Evolutionary conservation across 2,888 invertebrate species (phyloP), one percentile per base, ranked within the genome.

Genomic region (Orchesella flavescens): DNA sequence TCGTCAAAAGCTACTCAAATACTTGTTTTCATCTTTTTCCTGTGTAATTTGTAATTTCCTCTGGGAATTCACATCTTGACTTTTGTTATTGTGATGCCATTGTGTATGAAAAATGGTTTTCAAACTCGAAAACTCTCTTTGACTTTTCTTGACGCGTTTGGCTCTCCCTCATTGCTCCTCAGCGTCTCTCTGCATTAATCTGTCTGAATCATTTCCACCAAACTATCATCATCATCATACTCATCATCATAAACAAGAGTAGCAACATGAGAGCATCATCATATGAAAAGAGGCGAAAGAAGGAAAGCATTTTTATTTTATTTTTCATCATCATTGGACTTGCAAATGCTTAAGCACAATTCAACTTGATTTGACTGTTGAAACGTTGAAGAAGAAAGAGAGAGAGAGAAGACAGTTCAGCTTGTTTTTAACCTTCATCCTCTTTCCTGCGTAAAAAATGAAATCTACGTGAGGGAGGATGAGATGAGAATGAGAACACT

Each of bases 11-110:
- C 46, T 53, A 75, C 53, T 65, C 66, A 66, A 66, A 63, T 77
- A 77, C 78, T 78, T 59, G 71, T 46, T 71, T 34, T 78, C 78
- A 78, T 78, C 71, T 78, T 78, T 76, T 78, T 71, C 66, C 72
- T 79, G 65, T 72, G 79, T 79, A 79, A 79, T 79, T 79, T 79
- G 79, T 72, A 79, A 72, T 66, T 79, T 79, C 79, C 79, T 79
- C 79, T 79, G 79, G 79, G 79, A 79, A 79, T 79, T 72, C 72
- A 72, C 72, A 79, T 78, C 78, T 78, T 71, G 61, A 78, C 78
- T 76, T 55, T 68, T 77, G 46, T 69, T 77, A 59, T 77, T 66
- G 19, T 77, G 69, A 34, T 66, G 75, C 53, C 61, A 75, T 75
- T 63, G 34, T 76, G 49, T 49, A 49, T 46, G 49, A 74, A 23